These are phyloP conservation scores for Brachionus sp. DNA, from an alignment of 1,140 invertebrate species.

Conservation along the genomic window DNA sequence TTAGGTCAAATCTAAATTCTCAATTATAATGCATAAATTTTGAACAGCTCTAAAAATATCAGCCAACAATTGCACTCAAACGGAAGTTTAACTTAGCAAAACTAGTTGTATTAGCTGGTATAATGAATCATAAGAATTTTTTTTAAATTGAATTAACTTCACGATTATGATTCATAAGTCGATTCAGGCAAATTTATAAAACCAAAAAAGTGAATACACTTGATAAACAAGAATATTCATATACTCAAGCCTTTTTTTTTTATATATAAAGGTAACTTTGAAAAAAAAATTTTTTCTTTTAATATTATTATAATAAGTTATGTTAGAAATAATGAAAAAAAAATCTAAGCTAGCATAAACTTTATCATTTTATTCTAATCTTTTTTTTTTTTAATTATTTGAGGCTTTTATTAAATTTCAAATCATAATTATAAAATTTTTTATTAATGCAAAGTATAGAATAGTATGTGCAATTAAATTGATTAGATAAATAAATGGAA, in stretches of 20 bases:
- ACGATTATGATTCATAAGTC: background rate
- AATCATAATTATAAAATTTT: background rate
- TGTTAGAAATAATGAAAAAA: background rate
- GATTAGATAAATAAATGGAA: background rate
- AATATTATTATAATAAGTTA: slow-evolving; percentile 4
- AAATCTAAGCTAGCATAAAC: background rate
- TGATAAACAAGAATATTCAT: background rate
- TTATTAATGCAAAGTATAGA: background rate
- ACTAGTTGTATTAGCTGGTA: background rate
- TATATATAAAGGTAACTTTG: background rate
- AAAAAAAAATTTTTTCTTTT: slow-evolving; percentile 17
- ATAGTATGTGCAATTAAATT: slow-evolving; percentile 4
- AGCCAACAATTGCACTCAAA: background rate
- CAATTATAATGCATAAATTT: background rate
- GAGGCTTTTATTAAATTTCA: background rate
- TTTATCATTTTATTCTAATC: slow-evolving; percentile 11
- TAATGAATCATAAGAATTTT: background rate
- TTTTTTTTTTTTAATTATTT: background rate
- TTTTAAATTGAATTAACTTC: background rate
- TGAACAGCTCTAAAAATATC: background rate
- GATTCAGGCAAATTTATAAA: background rate
- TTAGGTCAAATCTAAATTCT: background rate
- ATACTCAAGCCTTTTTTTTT: background rate
- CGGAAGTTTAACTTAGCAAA: background rate
- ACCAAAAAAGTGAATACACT: background rate